Evolutionary conservation across 2,797 vertebrate genomes (phyloP), one percentile per base, ranked within the genome.

Genomic region (Pyrocephalus nanus): DNA sequence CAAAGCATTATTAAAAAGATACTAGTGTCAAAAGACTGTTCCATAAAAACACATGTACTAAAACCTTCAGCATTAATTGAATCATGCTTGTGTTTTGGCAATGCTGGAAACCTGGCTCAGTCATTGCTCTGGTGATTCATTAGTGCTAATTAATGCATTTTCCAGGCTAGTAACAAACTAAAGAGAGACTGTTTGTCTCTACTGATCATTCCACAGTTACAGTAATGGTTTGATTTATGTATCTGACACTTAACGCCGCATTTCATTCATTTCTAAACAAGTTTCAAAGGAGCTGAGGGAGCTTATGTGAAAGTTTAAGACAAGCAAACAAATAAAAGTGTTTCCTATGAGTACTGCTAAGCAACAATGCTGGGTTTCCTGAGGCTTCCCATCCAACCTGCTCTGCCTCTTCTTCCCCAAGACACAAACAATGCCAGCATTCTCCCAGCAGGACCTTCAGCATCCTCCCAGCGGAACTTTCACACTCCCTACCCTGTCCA

Each of bases 101-200:
- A 60, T 95, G 86, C 57, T 65, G 85, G 84, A 97, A 96, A 90
- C 67, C 92, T 95, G 96, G 89, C 92, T 95, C 83, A 57, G 88
- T 94, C 93, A 75, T 74, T 47, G 34, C 94, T 95, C 65, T 88
- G 83, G 86, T 97, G 97, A 97, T 97, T 98, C 97, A 97, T 98
- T 98, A 98, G 90, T 97, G 94, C 91, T 98, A 98, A 98, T 97
- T 98, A 98, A 97, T 94, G 92, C 75, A 95, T 97, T 98, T 97
- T 97, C 93, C 95, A 90, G 93, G 94, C 95, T 94, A 96, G 91
- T 95, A 91, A 96, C 96, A 94, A 92, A 96, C 74, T 92, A 91
- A 84, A 96, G 89, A 97, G 91, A 95, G 96, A 92, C 51, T 86
- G 83, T 89, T 96, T 95, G 93, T 80, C 96, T 96, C 90, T 95